Conservation (phyloP, 1,140 invertebrate species). For the Stegodyphus dumicola region DNA sequence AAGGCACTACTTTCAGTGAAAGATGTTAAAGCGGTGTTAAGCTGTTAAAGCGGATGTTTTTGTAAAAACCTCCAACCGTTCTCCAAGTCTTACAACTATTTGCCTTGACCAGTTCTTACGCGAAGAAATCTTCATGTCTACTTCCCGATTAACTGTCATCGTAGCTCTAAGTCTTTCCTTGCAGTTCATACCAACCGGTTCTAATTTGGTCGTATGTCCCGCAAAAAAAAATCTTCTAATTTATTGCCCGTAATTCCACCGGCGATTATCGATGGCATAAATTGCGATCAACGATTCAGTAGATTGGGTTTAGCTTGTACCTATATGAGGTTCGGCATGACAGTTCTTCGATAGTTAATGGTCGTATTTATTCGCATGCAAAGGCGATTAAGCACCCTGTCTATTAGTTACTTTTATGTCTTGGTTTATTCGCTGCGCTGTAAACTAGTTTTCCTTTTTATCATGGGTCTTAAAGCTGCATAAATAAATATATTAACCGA, state of each 20-base stretch:
- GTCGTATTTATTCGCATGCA: conserved; percentile 1
- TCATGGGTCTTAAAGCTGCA: too few relatives aligned
- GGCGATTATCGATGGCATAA: conserved; percentile 34
- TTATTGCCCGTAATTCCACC: conserved; percentile 28
- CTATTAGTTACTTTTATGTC: not conserved
- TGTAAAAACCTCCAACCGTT: too few relatives aligned
- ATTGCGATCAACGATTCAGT: conserved; percentile 28
- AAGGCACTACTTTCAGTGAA: too few relatives aligned
- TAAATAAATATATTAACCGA: too few relatives aligned
- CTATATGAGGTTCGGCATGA: not conserved
- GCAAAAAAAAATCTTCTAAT: conserved; percentile 27
- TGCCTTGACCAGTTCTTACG: too few relatives aligned
- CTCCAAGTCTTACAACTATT: too few relatives aligned
- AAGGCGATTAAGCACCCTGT: conserved; percentile 9
- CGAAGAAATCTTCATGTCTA: too few relatives aligned
- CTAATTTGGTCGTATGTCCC: conserved; percentile 26
- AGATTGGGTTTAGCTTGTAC: conserved; percentile 14
- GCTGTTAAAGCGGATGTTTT: too few relatives aligned
- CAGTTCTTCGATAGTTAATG: conserved; percentile 13
- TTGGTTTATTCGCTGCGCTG: not conserved
- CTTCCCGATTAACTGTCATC: too few relatives aligned
- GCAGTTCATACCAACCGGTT: conserved; percentile 41
- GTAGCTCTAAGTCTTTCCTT: not conserved
- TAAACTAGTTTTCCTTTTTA: not conserved
- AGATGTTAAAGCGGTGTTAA: too few relatives aligned